These are phyloP conservation scores for Pygocentrus nattereri DNA, from an alignment of 2,797 vertebrate genomes.

Conservation along the genomic window DNA sequence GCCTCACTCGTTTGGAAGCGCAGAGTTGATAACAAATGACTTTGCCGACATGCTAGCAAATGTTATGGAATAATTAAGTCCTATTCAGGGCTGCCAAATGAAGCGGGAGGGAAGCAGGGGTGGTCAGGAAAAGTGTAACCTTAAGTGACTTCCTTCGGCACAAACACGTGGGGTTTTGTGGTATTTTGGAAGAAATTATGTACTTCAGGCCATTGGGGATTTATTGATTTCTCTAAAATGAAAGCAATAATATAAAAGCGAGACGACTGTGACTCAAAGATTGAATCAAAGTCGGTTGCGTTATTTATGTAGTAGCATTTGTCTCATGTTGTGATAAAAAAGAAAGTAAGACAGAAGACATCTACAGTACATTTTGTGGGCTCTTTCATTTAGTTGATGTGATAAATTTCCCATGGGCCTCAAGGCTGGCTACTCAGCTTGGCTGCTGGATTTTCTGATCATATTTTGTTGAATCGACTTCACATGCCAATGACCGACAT, in stretches of 20 bases:
- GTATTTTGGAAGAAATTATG: slow-evolving; percentile 14
- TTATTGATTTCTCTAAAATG: slow-evolving; percentile 30
- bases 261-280: slow-evolving; percentile 18
- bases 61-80: not conserved
- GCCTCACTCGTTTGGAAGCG: slow-evolving; percentile 11
- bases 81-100: not conserved
- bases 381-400: slow-evolving; percentile 21
- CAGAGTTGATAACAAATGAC: slow-evolving; percentile 13
- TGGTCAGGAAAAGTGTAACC: not conserved
- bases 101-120: not conserved
- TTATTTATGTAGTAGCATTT: slow-evolving; percentile 37
- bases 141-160: not conserved
- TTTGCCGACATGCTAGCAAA: slow-evolving; percentile 12
- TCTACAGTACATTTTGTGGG: slow-evolving; percentile 15
- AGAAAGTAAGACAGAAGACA: slow-evolving; percentile 9
- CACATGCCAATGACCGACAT: not conserved
- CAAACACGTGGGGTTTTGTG: not conserved
- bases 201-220: slow-evolving; percentile 5
- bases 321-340: slow-evolving; percentile 30
- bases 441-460: slow-evolving; percentile 21
- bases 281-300: slow-evolving; percentile 38
- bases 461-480: not conserved
- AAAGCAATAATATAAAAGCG: slow-evolving; percentile 24
- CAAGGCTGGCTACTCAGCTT: not conserved
- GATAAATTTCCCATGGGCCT: slow-evolving; percentile 10